Evolutionary conservation across 2,888 invertebrate genomes (phyloP), one percentile per base, ranked within the genome.

Genomic region (Apotomis turbidana): DNA sequence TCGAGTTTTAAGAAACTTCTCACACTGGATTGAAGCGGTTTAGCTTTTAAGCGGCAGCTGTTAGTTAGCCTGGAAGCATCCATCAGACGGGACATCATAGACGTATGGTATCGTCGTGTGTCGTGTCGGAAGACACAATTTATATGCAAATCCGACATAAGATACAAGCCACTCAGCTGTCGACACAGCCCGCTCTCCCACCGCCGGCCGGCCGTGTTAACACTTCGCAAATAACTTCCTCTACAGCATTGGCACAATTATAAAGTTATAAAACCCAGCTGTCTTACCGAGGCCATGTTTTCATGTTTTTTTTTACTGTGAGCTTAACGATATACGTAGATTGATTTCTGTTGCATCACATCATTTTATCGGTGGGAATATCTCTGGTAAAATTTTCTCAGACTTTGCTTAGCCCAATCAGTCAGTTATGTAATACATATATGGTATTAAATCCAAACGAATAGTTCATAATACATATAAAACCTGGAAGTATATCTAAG

Each of bases 61-160:
- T 60, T 68, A 66, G 66, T 71, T 66, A 67, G 54, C 59, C 49
- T 41, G 38, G 51, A 5, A 58, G 27, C 52, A 52, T 15, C 55
- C n/a, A 57, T 15, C 60, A 60, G 60, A 41, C 15, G 41, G 79
- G 79, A 78, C 85, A 83, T 84, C 85, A 85, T 78, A 84, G 88
- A 88, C 87, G 86, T 84, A 88, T 89, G 90, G 90, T 91, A 87
- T 91, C 91, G 90, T 91, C 89, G 85, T 83, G 85, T 57, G 85
- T 83, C 83, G 86, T 87, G 85, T 90, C 90, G 90, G 89, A 93
- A 93, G 93, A 93, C 89, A 92, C 93, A 93, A 94, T 94, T 93
- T 94, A 94, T 93, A 94, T 94, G 93, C 91, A 90, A 94, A 94
- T 94, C 85, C 81, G 80, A 84, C 83, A 85, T 86, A 90, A 91